Evolutionary conservation across 2,113 vertebrate species (phyloP).

Genomic region (Pseudorhombus dupliciocellatus): DNA sequence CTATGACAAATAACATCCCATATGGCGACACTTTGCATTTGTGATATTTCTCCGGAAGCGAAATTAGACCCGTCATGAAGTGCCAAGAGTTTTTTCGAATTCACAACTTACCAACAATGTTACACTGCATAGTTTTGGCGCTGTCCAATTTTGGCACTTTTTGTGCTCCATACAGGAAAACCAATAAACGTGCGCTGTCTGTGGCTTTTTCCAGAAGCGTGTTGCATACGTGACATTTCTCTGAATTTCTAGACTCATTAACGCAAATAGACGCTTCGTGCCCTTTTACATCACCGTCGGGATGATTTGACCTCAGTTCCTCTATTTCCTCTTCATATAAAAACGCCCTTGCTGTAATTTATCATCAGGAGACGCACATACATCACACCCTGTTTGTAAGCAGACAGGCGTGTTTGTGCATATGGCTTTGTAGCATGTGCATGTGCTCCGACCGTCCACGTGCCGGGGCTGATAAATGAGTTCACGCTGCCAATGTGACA

Average conservation of each 20-base stretch:
- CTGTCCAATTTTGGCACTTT: slow-evolving; percentile 67
- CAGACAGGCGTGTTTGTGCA: slow-evolving; percentile 37
- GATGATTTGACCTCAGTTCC: slow-evolving; percentile 4
- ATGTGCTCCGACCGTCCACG: slow-evolving; percentile 41
- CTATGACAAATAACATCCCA: neutral
- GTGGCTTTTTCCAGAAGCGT: slow-evolving; percentile 45
- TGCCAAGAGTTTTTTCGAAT: slow-evolving; percentile 28
- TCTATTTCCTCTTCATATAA: neutral
- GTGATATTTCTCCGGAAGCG: slow-evolving; percentile 27
- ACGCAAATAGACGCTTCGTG: slow-evolving; percentile 15
- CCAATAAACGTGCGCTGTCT: neutral
- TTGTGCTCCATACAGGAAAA: slow-evolving; percentile 19
- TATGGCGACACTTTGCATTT: slow-evolving; percentile 29
- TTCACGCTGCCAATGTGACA: slow-evolving; percentile 65
- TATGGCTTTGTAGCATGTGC: slow-evolving; percentile 52
- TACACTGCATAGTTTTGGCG: slow-evolving; percentile 66
- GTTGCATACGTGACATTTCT: slow-evolving; percentile 15
- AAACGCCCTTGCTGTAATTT: neutral
- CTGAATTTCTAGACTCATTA: slow-evolving; percentile 26
- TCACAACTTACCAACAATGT: neutral
- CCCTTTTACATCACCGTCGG: slow-evolving; percentile 20
- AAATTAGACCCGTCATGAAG: slow-evolving; percentile 15
- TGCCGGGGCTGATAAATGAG: slow-evolving; percentile 56
- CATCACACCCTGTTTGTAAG: slow-evolving; percentile 19
- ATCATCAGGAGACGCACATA: neutral